Base-by-base conservation (phyloP, 2,888 invertebrate genomes). In the Aleiodes alternator region DNA sequence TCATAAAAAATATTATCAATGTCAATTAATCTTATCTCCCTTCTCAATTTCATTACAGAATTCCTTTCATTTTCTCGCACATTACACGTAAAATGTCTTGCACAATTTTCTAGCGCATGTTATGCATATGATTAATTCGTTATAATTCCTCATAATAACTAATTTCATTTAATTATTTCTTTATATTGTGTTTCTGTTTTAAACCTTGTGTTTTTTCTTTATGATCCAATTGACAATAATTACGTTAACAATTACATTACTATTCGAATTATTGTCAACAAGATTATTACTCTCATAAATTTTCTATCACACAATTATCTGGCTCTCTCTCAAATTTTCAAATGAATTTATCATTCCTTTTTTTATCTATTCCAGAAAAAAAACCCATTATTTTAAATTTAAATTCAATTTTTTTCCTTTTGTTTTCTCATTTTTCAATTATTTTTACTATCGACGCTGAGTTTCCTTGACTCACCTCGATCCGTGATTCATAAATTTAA, bases 211-310 rank as follows among this genome's bases (percentile, higher is more conserved):
- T 64, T 43, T 12, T 53, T 23, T 23, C n/a, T 23, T 23, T 23
- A 29, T 29, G 48, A 59, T 64, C 23, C 56, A 38, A 31, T 69
- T 55, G 34, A 38, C 43, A 64, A 64, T 64, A 64, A 64, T 43
- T 8, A 7, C 11, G 8, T 9, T 14, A 29, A 48, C n/a, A 64
- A 64, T 64, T 6, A 48, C 2, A 64, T 64, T 64, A 38, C 48
- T 34, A 16, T 14, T 43, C 43, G 11, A 64, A 48, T 64, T 64
- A 64, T 23, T 48, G 48, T 16, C 69, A 72, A 51, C 79, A 43
- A 69, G 34, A 55, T 69, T 12, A 72, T 57, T 55, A 73, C 71
- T 73, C 77, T 73, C 71, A 69, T 70, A 43, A 64, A 56, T 51
- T 61, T 16, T 69, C 56, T 53, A 72, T 76, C 50, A 11, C 29